phyloP scores from a whole-genome alignment of 2,113 vertebrate genomes.

The Leptosomus discolor region DNA sequence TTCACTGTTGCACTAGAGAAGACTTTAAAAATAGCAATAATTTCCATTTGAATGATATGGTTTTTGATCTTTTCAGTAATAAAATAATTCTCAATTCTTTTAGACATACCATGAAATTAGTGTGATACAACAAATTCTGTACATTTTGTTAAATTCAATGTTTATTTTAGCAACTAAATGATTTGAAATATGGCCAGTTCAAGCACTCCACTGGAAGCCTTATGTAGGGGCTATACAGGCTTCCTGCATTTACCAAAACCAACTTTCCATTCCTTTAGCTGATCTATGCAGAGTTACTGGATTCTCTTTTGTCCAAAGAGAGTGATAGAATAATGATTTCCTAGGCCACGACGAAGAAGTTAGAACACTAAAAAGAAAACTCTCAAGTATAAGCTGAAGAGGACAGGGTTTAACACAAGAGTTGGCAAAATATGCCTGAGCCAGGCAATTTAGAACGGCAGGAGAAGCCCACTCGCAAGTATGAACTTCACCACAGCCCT shows the following conservation, averaged over 20 bases:
- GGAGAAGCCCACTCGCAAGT: not conserved
- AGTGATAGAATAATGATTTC: not conserved
- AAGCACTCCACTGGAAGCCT: not conserved
- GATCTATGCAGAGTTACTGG: not conserved
- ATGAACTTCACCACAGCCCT: not conserved
- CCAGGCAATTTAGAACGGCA: not conserved
- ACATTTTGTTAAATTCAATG: not conserved
- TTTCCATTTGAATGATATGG: constrained; percentile 35
- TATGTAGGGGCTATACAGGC: not conserved
- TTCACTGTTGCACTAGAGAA: not conserved
- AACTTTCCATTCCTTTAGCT: not conserved
- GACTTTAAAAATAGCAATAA: not conserved
- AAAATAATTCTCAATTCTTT: not conserved
- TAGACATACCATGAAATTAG: constrained; percentile 11
- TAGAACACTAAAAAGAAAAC: not conserved
- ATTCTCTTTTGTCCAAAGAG: constrained; percentile 43
- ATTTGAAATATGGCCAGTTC: constrained; percentile 16
- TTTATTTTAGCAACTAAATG: constrained; percentile 37
- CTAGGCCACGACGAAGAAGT: not conserved
- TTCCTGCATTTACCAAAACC: not conserved
- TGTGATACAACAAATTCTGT: not conserved
- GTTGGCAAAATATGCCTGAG: not conserved
- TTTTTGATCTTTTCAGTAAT: not conserved
- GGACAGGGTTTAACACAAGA: not conserved
- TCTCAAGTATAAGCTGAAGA: not conserved